Percentiles rank a stretch among this genome's conserved stretches.
These are phyloP conservation scores for Stenurella melanura DNA, from an alignment of 2,888 invertebrate species.

Conservation along the genomic window DNA sequence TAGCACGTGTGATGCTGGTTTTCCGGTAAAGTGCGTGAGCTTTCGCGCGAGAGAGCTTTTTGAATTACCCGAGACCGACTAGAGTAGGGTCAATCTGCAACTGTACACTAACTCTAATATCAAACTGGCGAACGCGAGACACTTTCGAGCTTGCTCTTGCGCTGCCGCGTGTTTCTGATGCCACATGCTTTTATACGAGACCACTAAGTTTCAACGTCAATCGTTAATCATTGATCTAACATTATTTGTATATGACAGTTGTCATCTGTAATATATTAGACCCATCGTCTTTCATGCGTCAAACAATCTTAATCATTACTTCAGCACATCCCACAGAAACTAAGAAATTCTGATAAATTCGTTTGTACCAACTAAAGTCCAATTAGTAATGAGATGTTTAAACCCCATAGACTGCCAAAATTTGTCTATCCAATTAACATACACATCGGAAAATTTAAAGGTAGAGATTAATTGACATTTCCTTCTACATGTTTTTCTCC, in stretches of 20 bases:
- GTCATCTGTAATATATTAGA: constrained; percentile 55
- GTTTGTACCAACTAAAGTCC: no score
- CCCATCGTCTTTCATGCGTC: constrained; percentile 26
- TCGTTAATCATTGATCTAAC: constrained; percentile 66
- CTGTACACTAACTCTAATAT: constrained; percentile 65
- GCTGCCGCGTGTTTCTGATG: constrained; percentile 63
- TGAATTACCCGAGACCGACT: constrained; percentile 47
- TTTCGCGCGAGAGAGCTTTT: constrained; percentile 46
- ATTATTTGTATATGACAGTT: constrained; percentile 68
- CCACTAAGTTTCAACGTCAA: constrained; percentile 65
- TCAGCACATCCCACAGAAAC: not conserved
- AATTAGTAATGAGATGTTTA: no score
- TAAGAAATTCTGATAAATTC: no score
- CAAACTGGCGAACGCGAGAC: constrained; percentile 60
- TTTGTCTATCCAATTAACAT: no score
- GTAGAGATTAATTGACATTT: no score
- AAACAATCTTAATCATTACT: not conserved
- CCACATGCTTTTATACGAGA: constrained; percentile 65
- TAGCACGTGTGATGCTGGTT: constrained; percentile 40
- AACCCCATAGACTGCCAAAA: no score
- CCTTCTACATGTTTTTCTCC: no score
- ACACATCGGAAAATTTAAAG: no score
- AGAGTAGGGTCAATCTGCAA: constrained; percentile 67
- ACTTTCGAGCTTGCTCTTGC: constrained; percentile 65
- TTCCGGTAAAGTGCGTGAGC: constrained; percentile 43